Evolutionary conservation across 2,113 vertebrate species (phyloP).

Genomic region (Syngnathus typhle): DNA sequence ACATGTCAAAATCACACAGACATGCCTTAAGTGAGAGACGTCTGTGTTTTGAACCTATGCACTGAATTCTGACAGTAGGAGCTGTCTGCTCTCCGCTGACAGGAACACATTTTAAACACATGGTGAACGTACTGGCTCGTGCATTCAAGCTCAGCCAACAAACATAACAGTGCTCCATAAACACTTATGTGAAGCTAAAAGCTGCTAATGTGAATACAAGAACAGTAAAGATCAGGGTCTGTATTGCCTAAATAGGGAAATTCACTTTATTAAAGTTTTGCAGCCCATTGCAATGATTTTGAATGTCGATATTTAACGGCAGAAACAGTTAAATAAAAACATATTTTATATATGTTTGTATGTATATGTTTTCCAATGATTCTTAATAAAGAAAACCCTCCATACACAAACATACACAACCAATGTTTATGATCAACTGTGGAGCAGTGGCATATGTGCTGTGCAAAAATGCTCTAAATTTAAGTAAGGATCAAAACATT

Average conservation of each 20-base stretch:
- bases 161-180: slow-evolving; percentile 3
- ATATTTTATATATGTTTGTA: neutral
- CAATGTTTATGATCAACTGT: too few relatives aligned
- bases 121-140: neutral
- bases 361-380: neutral
- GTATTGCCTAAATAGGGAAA: neutral
- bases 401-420: too few relatives aligned
- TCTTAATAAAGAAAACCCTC: neutral
- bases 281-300: neutral
- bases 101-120: slow-evolving; percentile 5
- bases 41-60: neutral
- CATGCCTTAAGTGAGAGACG: neutral
- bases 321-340: neutral
- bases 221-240: neutral
- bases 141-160: neutral
- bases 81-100: neutral
- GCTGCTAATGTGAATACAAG: slow-evolving; percentile 7
- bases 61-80: neutral
- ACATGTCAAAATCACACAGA: neutral
- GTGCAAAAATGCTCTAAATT: too few relatives aligned
- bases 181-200: slow-evolving; percentile 7
- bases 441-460: too few relatives aligned
- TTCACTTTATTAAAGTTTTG: neutral
- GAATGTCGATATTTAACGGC: neutral
- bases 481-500: too few relatives aligned